These are phyloP conservation scores for Ectropis grisescens DNA, from an alignment of 1,140 invertebrate genomes.

Conservation along the genomic window DNA sequence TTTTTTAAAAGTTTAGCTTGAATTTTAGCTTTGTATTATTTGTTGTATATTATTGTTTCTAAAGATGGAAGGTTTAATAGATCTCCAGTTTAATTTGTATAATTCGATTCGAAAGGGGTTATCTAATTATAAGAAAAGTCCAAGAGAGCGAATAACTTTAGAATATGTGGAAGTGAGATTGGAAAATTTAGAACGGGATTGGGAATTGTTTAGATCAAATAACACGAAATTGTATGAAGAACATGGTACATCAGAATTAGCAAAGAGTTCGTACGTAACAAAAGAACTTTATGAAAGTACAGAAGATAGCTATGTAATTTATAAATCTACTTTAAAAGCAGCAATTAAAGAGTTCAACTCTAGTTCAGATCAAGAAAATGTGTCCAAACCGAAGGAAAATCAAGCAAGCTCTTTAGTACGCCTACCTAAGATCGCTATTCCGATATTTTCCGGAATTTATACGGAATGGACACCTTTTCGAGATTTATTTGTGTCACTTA, in stretches of 20 bases:
- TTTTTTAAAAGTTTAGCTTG: too few relatives aligned
- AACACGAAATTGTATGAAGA: slow-evolving; percentile 2
- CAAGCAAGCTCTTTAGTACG: neutral
- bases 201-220: slow-evolving; percentile 2
- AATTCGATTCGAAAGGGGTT: too few relatives aligned
- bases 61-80: too few relatives aligned
- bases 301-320: slow-evolving; percentile 1
- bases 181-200: slow-evolving; percentile 7
- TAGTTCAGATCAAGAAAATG: neutral
- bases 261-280: neutral
- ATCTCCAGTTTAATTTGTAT: too few relatives aligned
- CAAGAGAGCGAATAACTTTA: slow-evolving; percentile 4
- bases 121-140: slow-evolving; percentile 7
- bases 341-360: slow-evolving; percentile 1
- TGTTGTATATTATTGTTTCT: too few relatives aligned
- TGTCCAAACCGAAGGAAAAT: too few relatives aligned
- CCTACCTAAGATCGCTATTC: neutral
- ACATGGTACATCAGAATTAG: neutral
- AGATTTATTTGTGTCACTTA: neutral
- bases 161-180: slow-evolving; percentile 6
- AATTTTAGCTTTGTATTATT: too few relatives aligned
- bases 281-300: slow-evolving; percentile 3
- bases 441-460: neutral
- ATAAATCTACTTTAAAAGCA: neutral
- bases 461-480: neutral